Evolutionary conservation across 2,888 invertebrate species (phyloP).

Genomic region (Lissocephala sabroskyi): DNA sequence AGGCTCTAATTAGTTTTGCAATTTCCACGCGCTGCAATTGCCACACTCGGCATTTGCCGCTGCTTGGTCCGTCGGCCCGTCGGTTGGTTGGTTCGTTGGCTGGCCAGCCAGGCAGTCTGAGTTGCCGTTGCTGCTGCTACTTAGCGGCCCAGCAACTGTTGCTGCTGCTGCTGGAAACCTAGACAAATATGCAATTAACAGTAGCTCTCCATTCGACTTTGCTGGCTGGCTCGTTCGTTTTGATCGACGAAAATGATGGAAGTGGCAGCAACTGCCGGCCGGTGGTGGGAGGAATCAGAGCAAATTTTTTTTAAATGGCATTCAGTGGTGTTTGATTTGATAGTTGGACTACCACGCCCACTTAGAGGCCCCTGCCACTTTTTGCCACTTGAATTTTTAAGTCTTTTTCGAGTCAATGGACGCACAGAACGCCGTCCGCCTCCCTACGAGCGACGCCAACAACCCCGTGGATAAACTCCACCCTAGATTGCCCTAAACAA

Average conservation of each 20-base stretch:
- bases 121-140: conserved; percentile 46
- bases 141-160: conserved; percentile 59
- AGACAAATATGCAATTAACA: conserved; percentile 65
- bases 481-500: conserved; percentile 12
- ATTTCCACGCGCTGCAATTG: conserved; percentile 55
- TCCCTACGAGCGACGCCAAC: too few relatives aligned
- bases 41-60: conserved; percentile 3
- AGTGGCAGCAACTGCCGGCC: conserved; percentile 11
- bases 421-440: too few relatives aligned
- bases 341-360: neutral
- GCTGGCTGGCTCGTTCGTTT: conserved; percentile 6
- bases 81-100: neutral
- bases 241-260: conserved; percentile 32
- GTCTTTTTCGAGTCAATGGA: neutral
- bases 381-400: neutral
- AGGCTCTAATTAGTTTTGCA: conserved; percentile 66
- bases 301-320: conserved; percentile 1
- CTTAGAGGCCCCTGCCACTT: too few relatives aligned
- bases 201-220: conserved; percentile 21
- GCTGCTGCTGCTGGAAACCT: conserved; percentile 22
- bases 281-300: too few relatives aligned
- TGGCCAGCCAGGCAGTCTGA: conserved; percentile 25
- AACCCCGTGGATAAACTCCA: neutral
- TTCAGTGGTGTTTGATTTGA: neutral
- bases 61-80: neutral